These are phyloP conservation scores for Clavelina lepadiformis DNA, from an alignment of 23 tunicate genomes.

Conservation along the genomic window DNA sequence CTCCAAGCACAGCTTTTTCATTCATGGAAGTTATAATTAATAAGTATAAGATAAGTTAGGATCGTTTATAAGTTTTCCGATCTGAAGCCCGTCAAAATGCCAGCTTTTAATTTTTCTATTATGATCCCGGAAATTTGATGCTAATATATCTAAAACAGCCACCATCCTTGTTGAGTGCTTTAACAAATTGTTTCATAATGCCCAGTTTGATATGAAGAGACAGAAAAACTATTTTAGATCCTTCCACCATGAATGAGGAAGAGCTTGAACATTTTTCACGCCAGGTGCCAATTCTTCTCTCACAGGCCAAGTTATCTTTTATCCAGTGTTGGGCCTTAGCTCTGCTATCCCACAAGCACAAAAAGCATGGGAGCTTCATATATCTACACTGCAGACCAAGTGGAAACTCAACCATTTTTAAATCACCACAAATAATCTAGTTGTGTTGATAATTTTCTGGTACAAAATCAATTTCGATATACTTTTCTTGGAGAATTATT, in stretches of 20 bases:
- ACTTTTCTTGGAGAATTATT: too few species aligned
- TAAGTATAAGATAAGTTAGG: conserved; percentile 1
- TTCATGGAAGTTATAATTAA: conserved; percentile 16
- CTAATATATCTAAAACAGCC: conserved; percentile 15
- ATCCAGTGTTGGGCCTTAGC: conserved; percentile 21
- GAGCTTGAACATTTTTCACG: conserved; percentile 13
- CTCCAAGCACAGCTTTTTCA: conserved; percentile 13
- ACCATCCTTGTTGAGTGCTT: conserved; percentile 22
- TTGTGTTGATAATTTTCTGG: conserved; percentile 13
- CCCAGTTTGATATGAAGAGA: conserved; percentile 30
- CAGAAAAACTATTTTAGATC: conserved; percentile 17
- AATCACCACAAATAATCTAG: conserved; percentile 17
- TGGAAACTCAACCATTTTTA: too few species aligned
- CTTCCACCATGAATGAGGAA: conserved; percentile 12
- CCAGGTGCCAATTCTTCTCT: conserved; percentile 15
- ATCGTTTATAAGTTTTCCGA: conserved; percentile 9
- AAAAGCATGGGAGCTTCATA: conserved; percentile 21
- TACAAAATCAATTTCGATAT: conserved; percentile 14
- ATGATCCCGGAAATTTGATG: conserved; percentile 17
- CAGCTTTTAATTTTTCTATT: conserved; percentile 23
- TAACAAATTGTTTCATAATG: background rate
- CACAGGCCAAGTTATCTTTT: conserved; percentile 9
- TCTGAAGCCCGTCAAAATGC: conserved; percentile 16
- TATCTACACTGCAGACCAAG: conserved; percentile 14
- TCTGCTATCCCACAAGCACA: conserved; percentile 19